Evolutionary conservation across 2,797 vertebrate species (phyloP), one percentile per base, ranked within the genome.

Genomic region (Chaenodraco wilsoni): DNA sequence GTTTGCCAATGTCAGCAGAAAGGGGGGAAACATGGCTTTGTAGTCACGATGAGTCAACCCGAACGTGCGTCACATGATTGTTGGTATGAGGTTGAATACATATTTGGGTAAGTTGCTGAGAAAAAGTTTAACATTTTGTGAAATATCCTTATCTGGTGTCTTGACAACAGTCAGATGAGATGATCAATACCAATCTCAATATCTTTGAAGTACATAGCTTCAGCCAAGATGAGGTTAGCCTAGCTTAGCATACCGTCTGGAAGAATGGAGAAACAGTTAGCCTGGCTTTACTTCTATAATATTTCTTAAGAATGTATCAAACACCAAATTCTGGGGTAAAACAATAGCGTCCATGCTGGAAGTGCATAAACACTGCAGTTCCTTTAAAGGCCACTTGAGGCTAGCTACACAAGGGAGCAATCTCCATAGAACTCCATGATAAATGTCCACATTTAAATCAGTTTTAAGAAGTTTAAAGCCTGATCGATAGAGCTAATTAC

Each of bases 1-100:
- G 84, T 91, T 91, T 81, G 84, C 79, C 61, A n/a, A 57, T 74
- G 82, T 93, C 92, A 90, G 90, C 91, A 89, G 63, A 76, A 81
- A 54, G 52, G 43, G 49, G 72, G 72, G 76, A 90, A 88, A 86
- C 78, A 78, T 27, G 45, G 62, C 74, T 65, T 66, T 72, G 61
- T 59, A 65, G 77, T 84, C 82, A 75, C 77, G 80, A 86, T 86
- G 82, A 84, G 65, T 78, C 72, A 59, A 78, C 65, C 58, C 17
- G 51, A 67, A 78, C 73, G 43, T 5, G 2, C 60, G 65, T 89
- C 81, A 81, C 65, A n/a, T 84, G 79, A 72, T 57, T 80, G 73
- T 58, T 74, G 69, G 62, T 49, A 43, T 13, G 33, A 63, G 55
- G 61, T 61, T 74, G 51, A 70, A 67, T 57, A 51, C 54, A 55